phyloP scores from a whole-genome alignment of 2,113 vertebrate species.

The Chelonoidis abingdonii region DNA sequence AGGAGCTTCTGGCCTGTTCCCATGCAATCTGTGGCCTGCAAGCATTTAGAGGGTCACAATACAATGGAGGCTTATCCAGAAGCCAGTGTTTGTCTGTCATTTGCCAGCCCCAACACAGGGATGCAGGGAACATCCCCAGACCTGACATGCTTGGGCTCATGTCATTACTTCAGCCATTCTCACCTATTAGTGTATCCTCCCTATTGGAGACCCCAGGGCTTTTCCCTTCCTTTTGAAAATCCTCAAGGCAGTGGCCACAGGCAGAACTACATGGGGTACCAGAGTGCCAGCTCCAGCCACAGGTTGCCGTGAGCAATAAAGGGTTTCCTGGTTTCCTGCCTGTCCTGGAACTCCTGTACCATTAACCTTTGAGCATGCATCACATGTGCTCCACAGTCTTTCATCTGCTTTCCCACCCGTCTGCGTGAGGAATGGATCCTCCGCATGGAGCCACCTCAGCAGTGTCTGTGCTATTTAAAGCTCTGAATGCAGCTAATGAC shows the following conservation, averaged over 20 bases:
- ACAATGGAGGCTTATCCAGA: no score
- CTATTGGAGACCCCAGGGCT: no score
- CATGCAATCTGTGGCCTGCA: not conserved
- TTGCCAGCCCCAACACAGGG: not conserved
- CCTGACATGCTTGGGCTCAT: no score
- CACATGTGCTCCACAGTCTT: not conserved
- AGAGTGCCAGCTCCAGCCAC: no score
- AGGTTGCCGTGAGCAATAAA: not conserved
- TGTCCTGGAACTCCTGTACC: not conserved
- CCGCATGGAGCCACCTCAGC: not conserved
- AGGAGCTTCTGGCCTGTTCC: no score
- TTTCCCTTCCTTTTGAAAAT: not conserved
- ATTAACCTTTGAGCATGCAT: not conserved
- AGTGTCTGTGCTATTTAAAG: not conserved
- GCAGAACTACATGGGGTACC: no score
- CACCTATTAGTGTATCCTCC: not conserved
- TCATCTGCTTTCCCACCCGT: not conserved
- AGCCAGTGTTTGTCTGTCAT: no score
- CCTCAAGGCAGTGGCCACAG: no score
- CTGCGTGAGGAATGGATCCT: not conserved
- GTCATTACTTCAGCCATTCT: not conserved
- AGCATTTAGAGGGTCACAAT: not conserved
- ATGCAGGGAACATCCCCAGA: not conserved
- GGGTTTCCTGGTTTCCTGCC: not conserved
- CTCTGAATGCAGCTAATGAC: not conserved